Evolutionary conservation across 2,888 invertebrate genomes (phyloP).

Genomic region (Sympetrum striolatum): DNA sequence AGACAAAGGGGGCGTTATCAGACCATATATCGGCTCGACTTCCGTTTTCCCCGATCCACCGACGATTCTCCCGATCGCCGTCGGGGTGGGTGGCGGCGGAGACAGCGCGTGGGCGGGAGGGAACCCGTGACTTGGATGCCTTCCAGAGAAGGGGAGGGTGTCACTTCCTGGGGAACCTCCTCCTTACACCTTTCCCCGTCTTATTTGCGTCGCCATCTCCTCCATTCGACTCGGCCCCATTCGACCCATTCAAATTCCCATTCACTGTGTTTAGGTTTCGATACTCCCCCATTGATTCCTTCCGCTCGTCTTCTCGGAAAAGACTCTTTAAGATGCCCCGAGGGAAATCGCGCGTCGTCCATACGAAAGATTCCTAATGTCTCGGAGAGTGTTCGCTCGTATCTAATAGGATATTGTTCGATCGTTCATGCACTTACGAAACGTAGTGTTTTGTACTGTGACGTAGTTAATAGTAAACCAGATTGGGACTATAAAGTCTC

Average conservation of each 20-base stretch:
- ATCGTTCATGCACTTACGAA: too few species aligned
- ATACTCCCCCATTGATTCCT: too few species aligned
- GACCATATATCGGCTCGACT: not conserved
- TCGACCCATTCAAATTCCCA: not conserved
- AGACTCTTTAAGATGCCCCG: too few species aligned
- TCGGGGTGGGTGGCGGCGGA: not conserved
- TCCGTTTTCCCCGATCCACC: not conserved
- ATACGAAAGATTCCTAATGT: too few species aligned
- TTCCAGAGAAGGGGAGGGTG: not conserved
- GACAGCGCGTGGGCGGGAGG: not conserved
- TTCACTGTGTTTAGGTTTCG: not conserved
- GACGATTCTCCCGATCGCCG: not conserved
- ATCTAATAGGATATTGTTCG: too few species aligned
- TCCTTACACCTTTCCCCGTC: not conserved
- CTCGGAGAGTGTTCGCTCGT: too few species aligned
- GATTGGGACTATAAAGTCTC: too few species aligned
- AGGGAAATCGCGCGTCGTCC: too few species aligned
- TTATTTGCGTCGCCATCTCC: not conserved
- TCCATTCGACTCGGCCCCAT: not conserved
- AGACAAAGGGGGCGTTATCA: too few species aligned
- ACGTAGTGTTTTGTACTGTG: too few species aligned
- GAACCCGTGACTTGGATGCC: not conserved
- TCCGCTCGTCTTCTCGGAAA: too few species aligned
- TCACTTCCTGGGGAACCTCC: not conserved
- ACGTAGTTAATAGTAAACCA: too few species aligned